Evolutionary conservation across 2,113 vertebrate species (phyloP).

Genomic region (Progne subis): DNA sequence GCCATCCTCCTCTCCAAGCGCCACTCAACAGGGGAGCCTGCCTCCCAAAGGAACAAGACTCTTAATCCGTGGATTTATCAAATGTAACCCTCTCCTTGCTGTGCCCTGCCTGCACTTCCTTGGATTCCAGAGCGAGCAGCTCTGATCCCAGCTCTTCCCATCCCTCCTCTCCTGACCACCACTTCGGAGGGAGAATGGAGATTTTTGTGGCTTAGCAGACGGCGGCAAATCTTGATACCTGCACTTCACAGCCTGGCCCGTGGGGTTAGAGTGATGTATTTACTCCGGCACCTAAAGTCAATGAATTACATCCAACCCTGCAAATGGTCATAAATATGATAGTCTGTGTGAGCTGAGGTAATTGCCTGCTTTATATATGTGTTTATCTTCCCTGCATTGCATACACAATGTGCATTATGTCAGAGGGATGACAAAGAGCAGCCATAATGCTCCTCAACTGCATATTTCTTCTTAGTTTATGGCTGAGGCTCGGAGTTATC

Average conservation of each 20-base stretch:
- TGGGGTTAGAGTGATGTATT: neutral
- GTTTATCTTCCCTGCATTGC: slow-evolving; percentile 41
- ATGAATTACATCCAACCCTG: slow-evolving; percentile 8
- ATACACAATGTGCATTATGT: slow-evolving; percentile 23
- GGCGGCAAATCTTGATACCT: neutral
- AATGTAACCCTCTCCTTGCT: neutral
- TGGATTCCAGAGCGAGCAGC: neutral
- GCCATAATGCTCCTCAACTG: slow-evolving; percentile 10
- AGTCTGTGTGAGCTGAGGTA: slow-evolving; percentile 12
- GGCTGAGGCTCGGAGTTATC: neutral
- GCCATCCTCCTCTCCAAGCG: accelerated
- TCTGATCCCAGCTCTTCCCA: neutral
- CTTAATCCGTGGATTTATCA: neutral
- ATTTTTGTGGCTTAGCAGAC: neutral
- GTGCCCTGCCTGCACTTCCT: neutral
- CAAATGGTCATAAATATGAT: slow-evolving; percentile 52
- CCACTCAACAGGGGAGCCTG: neutral
- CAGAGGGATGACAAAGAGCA: slow-evolving; percentile 16
- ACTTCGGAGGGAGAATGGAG: neutral
- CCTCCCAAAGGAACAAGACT: neutral
- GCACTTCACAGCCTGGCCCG: neutral
- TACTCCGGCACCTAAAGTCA: slow-evolving; percentile 4
- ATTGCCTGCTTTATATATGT: slow-evolving; percentile 47
- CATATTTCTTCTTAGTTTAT: slow-evolving; percentile 7
- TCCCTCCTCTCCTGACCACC: neutral